phyloP scores from a whole-genome alignment of 1,140 invertebrate species.

The Euura saliciscinereae region DNA sequence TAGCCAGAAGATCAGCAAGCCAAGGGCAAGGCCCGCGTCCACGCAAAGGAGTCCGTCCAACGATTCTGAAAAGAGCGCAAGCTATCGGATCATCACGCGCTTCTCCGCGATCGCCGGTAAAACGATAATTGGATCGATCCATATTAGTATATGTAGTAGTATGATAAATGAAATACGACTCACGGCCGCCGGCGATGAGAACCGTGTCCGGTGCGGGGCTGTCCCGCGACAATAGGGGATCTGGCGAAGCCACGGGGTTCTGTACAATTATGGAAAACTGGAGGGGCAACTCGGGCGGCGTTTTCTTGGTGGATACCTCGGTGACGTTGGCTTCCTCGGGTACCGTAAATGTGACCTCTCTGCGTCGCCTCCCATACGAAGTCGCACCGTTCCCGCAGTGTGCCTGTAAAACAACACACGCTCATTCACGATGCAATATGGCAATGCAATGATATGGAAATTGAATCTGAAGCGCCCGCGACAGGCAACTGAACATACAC shows the following conservation, averaged over 20 bases:
- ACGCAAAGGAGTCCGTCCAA: conserved; percentile 45
- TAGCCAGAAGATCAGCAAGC: conserved; percentile 47
- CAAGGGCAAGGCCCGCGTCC: conserved; percentile 40
- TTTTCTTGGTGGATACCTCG: conserved; percentile 17
- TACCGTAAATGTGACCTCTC: conserved; percentile 22
- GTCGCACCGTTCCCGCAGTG: conserved; percentile 40
- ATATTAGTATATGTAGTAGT: no score
- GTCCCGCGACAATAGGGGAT: conserved; percentile 36
- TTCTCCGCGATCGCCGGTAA: no score
- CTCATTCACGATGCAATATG: not conserved
- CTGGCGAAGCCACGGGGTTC: conserved; percentile 38
- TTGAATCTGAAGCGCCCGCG: no score
- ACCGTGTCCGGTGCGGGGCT: conserved; percentile 40
- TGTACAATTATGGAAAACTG: conserved; percentile 52
- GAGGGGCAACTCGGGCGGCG: conserved; percentile 47
- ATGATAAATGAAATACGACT: no score
- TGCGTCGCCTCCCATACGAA: conserved; percentile 47
- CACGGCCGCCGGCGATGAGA: conserved; percentile 40
- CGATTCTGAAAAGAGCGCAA: conserved; percentile 40
- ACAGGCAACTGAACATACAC: not conserved
- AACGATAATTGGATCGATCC: no score
- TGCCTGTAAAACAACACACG: conserved; percentile 31
- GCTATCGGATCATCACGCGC: no score
- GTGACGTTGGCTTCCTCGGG: conserved; percentile 12
- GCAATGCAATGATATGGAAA: conserved; percentile 5